Conservation (phyloP, 1,140 invertebrate species). For the Himalopsyche phryganea region DNA sequence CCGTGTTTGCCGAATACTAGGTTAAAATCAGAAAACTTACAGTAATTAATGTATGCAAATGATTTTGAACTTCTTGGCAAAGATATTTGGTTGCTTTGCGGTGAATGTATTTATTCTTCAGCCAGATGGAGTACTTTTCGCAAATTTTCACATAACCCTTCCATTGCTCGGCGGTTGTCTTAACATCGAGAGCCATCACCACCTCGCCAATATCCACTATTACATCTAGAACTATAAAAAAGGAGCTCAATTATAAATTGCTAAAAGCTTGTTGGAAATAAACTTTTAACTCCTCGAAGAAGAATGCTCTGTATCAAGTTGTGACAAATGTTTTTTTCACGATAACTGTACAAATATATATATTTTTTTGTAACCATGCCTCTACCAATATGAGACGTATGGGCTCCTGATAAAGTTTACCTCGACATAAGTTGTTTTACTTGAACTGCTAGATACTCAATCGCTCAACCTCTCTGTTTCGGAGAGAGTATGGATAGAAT, state of each 20-base stretch:
- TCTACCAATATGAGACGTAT: no score
- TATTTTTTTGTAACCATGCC: no score
- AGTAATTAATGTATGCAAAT: slow-evolving; percentile 4
- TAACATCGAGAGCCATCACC: slow-evolving; percentile 26
- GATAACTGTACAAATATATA: slow-evolving; percentile 4
- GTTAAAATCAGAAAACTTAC: slow-evolving; percentile 10
- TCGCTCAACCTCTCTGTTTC: no score
- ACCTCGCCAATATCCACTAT: slow-evolving; percentile 24
- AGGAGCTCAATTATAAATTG: no score
- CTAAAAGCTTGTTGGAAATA: no score
- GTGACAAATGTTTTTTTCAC: background rate
- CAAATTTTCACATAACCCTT: slow-evolving; percentile 28
- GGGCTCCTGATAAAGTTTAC: no score
- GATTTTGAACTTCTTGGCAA: slow-evolving; percentile 14
- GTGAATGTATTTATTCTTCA: slow-evolving; percentile 23
- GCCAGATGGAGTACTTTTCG: slow-evolving; percentile 17
- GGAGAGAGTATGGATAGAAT: no score
- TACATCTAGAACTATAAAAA: slow-evolving; percentile 21
- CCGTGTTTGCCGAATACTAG: no score
- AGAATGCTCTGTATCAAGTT: background rate
- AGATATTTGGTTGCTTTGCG: slow-evolving; percentile 15
- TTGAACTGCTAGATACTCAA: no score
- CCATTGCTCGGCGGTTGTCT: slow-evolving; percentile 29
- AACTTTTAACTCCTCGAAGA: no score
- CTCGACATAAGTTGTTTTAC: no score